Conservation (phyloP, 2,113 vertebrate species). For the Struthio camelus region DNA sequence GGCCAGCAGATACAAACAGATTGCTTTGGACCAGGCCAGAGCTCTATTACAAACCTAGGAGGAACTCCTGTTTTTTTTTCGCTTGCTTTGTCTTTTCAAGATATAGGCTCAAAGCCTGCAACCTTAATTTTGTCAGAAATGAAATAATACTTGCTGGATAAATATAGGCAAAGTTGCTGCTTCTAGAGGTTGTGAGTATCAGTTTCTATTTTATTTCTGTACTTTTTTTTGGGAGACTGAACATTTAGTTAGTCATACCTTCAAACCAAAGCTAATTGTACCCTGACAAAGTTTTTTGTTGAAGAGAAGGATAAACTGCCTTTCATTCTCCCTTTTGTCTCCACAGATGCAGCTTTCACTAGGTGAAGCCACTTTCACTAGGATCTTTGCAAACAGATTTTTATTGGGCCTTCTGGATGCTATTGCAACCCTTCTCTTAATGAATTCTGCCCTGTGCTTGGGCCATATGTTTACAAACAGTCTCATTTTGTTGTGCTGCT, state of each 20-base stretch:
- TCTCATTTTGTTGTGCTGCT: background rate
- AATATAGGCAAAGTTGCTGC: background rate
- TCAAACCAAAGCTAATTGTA: background rate
- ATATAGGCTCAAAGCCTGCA: background rate
- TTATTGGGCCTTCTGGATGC: background rate
- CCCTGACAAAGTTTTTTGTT: background rate
- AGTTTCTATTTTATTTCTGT: background rate
- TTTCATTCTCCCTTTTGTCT: background rate
- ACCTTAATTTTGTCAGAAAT: background rate
- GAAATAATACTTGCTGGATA: background rate
- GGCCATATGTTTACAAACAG: background rate
- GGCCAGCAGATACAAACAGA: conserved; percentile 47
- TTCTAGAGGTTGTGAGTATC: background rate
- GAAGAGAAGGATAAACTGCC: background rate
- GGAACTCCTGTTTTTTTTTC: background rate
- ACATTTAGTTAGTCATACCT: background rate
- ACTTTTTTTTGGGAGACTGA: background rate
- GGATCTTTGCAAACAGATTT: background rate
- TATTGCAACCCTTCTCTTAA: background rate
- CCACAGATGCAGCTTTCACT: background rate
- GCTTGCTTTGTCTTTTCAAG: background rate
- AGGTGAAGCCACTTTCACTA: background rate
- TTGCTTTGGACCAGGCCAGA: background rate
- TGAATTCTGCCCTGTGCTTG: background rate
- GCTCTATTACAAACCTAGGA: background rate